Evolutionary conservation across 2,113 vertebrate genomes (phyloP).

Genomic region (Porphyrio hochstetteri): DNA sequence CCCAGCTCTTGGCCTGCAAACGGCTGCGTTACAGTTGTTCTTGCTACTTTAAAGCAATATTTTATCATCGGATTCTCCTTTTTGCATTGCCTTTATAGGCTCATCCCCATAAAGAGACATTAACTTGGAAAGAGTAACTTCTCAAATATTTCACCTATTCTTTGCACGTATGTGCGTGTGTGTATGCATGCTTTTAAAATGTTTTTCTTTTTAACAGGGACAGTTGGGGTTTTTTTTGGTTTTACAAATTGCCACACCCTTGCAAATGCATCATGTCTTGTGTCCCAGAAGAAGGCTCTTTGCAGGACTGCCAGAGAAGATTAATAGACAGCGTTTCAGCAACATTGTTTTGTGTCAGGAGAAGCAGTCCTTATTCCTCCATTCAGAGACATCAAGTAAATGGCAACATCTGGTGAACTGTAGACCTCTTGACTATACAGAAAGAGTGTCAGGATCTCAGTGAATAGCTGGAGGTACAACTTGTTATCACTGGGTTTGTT

Average conservation of each 20-base stretch:
- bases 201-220: not conserved
- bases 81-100: not conserved
- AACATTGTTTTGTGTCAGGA: not conserved
- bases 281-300: not conserved
- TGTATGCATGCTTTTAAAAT: too few relatives aligned
- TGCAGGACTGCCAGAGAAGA: not conserved
- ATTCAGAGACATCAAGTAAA: not conserved
- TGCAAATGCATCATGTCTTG: slow-evolving; percentile 47
- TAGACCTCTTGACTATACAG: not conserved
- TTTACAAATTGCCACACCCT: not conserved
- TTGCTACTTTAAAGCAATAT: not conserved
- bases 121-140: not conserved
- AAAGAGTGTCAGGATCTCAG: slow-evolving; percentile 8
- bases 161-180: not conserved
- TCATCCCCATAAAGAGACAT: not conserved
- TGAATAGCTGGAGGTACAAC: slow-evolving; percentile 11
- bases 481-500: slow-evolving; percentile 58
- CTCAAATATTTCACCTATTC: not conserved
- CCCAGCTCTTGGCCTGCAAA: accelerated
- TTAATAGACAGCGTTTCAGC: slow-evolving; percentile 9
- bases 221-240: slow-evolving; percentile 9
- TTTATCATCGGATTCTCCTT: not conserved
- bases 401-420: slow-evolving; percentile 35
- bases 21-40: accelerated
- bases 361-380: not conserved